Percentiles rank a stretch among this genome's conserved stretches.
Conservation (phyloP, 1,140 invertebrate species). For the Drosophila albomicans region DNA sequence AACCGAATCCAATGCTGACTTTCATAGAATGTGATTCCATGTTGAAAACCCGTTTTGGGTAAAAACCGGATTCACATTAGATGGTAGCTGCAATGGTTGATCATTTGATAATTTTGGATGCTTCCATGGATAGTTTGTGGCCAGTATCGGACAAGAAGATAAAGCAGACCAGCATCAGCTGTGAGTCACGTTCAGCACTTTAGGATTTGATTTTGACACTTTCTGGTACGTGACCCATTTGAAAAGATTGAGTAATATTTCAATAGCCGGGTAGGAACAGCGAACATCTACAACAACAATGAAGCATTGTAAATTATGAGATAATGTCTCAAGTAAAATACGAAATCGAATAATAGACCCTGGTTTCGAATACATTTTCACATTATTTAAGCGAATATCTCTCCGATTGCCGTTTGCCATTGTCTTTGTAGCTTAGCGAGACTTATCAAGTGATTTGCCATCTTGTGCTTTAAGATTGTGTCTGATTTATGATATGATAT, state of each 20-base stretch:
- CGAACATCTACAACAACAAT: constrained; percentile 13
- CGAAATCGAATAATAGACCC: not conserved
- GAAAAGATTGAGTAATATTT: constrained; percentile 49
- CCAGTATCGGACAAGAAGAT: constrained; percentile 20
- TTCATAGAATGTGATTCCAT: constrained; percentile 41
- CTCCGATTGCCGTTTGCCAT: constrained; percentile 15
- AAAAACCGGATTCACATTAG: constrained; percentile 46
- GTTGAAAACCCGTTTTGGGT: constrained; percentile 44
- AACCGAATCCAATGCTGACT: constrained; percentile 31
- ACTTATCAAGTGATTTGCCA: not conserved
- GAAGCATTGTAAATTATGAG: constrained; percentile 37
- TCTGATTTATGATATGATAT: too few species aligned
- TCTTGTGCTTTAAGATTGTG: not conserved
- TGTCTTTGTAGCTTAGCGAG: not conserved
- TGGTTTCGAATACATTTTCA: constrained; percentile 3
- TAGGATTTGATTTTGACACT: constrained; percentile 21
- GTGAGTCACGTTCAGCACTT: constrained; percentile 57
- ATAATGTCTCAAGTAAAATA: constrained; percentile 30
- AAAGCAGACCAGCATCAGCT: constrained; percentile 2
- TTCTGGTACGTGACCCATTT: constrained; percentile 34
- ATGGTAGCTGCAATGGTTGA: constrained; percentile 31
- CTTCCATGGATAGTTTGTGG: constrained; percentile 31
- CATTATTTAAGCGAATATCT: constrained; percentile 17
- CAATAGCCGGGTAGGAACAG: constrained; percentile 10
- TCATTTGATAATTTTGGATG: constrained; percentile 21